Conservation (phyloP, 2,113 vertebrate species). For the Marcusenius ussheri region DNA sequence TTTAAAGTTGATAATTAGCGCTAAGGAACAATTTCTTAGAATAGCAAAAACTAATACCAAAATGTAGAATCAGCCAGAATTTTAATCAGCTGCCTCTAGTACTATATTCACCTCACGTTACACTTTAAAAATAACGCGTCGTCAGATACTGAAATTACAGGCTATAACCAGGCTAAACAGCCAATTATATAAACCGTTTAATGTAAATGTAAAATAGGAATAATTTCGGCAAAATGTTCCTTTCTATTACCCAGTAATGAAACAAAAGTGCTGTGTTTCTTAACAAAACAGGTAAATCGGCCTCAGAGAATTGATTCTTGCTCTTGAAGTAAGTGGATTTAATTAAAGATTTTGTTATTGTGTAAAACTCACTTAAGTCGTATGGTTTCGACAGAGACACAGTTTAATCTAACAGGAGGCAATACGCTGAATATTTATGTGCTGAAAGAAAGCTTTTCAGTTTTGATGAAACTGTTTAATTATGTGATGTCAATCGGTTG, state of each 20-base stretch:
- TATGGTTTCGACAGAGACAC: neutral
- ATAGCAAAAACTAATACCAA: neutral
- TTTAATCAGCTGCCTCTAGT: constrained; percentile 8
- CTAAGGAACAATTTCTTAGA: neutral
- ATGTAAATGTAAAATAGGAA: neutral
- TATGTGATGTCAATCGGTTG: constrained; percentile 19
- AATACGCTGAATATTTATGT: neutral
- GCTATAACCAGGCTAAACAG: neutral
- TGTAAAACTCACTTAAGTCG: neutral
- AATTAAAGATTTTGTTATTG: neutral
- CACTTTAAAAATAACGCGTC: neutral
- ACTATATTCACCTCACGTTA: neutral
- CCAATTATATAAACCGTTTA: neutral
- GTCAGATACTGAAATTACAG: neutral
- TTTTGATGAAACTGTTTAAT: constrained; percentile 16
- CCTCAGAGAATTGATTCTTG: neutral
- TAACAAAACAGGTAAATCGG: neutral
- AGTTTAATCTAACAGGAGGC: neutral
- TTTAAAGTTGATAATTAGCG: neutral
- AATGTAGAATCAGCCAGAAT: constrained; percentile 1
- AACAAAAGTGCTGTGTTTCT: neutral
- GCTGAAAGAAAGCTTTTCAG: constrained; percentile 8
- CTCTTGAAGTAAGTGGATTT: neutral
- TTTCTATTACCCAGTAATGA: neutral
- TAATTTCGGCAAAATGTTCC: neutral